A percentile compares a stretch with the other conserved stretches of the same genome.
Evolutionary conservation across 2,113 vertebrate genomes (phyloP).

Genomic region (Archilochus colubris): DNA sequence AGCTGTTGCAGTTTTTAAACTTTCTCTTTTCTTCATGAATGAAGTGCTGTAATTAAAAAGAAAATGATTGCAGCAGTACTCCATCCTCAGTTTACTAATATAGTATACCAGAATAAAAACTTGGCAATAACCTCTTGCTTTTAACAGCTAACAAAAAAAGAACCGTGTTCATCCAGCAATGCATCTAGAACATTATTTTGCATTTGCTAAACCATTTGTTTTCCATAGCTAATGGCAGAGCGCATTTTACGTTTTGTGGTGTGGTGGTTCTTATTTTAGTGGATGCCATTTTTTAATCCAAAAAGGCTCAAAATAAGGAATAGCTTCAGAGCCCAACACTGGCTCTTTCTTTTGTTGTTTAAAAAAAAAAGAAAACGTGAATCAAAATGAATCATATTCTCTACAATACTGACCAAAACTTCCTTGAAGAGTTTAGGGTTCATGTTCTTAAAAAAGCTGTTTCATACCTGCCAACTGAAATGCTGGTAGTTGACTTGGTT

Average conservation of each 20-base stretch:
- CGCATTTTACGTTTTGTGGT: slow-evolving; percentile 44
- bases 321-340: slow-evolving; percentile 59
- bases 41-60: slow-evolving; percentile 74
- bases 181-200: slow-evolving; percentile 66
- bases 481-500: slow-evolving; percentile 74
- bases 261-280: slow-evolving; percentile 8
- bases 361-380: neutral
- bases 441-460: slow-evolving; percentile 64
- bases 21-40: slow-evolving; percentile 65
- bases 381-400: slow-evolving; percentile 50
- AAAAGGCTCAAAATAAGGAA: slow-evolving; percentile 67
- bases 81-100: slow-evolving; percentile 76
- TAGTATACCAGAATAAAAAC: slow-evolving; percentile 75
- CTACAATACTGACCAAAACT: slow-evolving; percentile 81
- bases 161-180: slow-evolving; percentile 72
- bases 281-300: slow-evolving; percentile 50
- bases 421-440: slow-evolving; percentile 61
- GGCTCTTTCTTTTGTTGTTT: slow-evolving; percentile 10
- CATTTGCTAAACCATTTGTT: slow-evolving; percentile 69
- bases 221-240: slow-evolving; percentile 66
- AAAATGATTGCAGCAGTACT: slow-evolving; percentile 72
- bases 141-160: slow-evolving; percentile 70
- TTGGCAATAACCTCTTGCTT: slow-evolving; percentile 73
- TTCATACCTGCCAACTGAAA: slow-evolving; percentile 73
- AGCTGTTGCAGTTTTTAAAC: slow-evolving; percentile 78